These are phyloP conservation scores for Propsilocerus akamusi DNA, from an alignment of 1,140 invertebrate genomes.

Conservation along the genomic window DNA sequence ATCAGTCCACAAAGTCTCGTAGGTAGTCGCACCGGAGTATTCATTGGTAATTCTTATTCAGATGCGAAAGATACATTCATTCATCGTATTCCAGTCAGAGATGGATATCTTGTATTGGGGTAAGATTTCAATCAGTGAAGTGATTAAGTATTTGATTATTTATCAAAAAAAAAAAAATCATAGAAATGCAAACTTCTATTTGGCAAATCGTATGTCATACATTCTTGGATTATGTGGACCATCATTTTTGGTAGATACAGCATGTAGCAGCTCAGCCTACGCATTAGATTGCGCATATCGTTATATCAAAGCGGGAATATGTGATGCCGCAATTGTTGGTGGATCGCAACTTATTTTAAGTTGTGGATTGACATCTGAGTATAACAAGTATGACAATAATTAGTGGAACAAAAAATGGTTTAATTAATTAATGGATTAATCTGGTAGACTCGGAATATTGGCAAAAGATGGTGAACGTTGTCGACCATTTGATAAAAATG, in stretches of 20 bases:
- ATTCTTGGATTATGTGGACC: constrained; percentile 54
- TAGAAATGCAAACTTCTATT: constrained; percentile 7
- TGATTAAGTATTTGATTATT: not conserved
- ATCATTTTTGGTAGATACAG: constrained; percentile 77
- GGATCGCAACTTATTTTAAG: constrained; percentile 63
- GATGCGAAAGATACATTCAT: not conserved
- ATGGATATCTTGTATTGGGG: not conserved
- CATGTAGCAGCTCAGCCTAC: constrained; percentile 75
- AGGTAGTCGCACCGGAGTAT: not conserved
- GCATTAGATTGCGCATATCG: constrained; percentile 64
- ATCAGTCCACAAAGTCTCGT: not conserved
- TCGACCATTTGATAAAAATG: constrained; percentile 73
- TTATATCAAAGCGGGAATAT: constrained; percentile 60
- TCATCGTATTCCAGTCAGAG: not conserved
- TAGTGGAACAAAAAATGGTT: not conserved
- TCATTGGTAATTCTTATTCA: not conserved
- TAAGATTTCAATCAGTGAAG: not conserved
- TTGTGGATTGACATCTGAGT: constrained; percentile 65
- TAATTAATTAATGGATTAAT: not conserved
- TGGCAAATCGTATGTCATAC: constrained; percentile 62
- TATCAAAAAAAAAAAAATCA: not conserved
- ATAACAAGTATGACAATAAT: constrained; percentile 27
- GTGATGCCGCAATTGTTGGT: constrained; percentile 77
- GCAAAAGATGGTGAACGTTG: constrained; percentile 61
- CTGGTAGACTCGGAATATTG: constrained; percentile 56